Conservation (phyloP, 1,140 invertebrate species). For the Zaprionus lachaisei region DNA sequence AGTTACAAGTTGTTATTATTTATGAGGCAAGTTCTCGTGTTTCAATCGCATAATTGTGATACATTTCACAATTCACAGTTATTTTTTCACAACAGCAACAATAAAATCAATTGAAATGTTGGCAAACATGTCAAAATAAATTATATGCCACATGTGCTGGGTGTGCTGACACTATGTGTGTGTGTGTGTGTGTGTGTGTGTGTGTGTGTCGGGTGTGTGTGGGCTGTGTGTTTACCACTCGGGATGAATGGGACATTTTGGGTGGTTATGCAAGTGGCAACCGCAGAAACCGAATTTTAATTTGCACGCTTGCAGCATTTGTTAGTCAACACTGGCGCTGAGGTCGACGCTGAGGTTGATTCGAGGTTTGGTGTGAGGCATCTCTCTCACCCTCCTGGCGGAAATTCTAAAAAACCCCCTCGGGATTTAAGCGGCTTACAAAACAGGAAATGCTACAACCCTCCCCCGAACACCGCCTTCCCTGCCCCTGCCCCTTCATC, state of each 20-base stretch:
- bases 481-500: constrained; percentile 3
- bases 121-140: constrained; percentile 85
- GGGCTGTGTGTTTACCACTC: constrained; percentile 14
- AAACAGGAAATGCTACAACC: constrained; percentile 42
- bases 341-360: constrained; percentile 26
- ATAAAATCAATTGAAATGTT: constrained; percentile 84
- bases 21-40: constrained; percentile 68
- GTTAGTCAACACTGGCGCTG: constrained; percentile 56
- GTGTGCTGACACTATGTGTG: constrained; percentile 10
- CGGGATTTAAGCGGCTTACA: constrained; percentile 76
- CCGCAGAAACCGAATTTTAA: constrained; percentile 84
- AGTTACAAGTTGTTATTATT: constrained; percentile 74
- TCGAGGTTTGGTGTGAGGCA: too few species aligned
- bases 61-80: constrained; percentile 70
- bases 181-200: constrained; percentile 4
- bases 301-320: constrained; percentile 82
- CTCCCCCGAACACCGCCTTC: background rate
- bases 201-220: constrained; percentile 39
- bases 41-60: constrained; percentile 77
- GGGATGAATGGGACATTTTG: constrained; percentile 30
- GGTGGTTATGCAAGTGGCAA: constrained; percentile 79
- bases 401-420: constrained; percentile 30
- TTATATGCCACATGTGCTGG: constrained; percentile 71
- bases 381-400: background rate
- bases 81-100: constrained; percentile 65